Evolutionary conservation across 2,888 invertebrate species (phyloP).

Genomic region (Phengaris arion): DNA sequence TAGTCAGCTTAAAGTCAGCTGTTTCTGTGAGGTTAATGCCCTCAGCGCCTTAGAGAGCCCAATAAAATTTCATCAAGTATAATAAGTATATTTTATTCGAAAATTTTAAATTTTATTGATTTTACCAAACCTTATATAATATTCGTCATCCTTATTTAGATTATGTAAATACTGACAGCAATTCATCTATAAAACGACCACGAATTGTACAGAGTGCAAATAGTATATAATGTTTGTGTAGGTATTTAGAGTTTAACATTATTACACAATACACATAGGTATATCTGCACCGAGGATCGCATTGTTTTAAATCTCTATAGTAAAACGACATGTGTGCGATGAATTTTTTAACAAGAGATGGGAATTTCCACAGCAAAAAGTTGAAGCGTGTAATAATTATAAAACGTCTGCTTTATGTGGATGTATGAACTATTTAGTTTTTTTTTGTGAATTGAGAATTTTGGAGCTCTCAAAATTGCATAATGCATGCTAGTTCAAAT

Average conservation of each 20-base stretch:
- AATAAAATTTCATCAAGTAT: too few species aligned
- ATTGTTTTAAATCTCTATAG: conserved; percentile 35
- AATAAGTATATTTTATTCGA: too few species aligned
- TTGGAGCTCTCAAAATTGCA: not conserved
- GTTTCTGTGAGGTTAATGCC: too few species aligned
- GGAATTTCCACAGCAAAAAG: not conserved
- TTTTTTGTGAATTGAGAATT: not conserved
- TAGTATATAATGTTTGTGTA: not conserved
- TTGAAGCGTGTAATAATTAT: conserved; percentile 17
- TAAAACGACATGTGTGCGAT: conserved; percentile 34
- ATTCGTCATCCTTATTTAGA: too few species aligned
- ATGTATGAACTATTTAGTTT: not conserved
- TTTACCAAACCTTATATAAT: too few species aligned
- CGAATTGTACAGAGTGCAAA: conserved; percentile 7
- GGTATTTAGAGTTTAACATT: not conserved
- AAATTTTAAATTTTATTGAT: too few species aligned
- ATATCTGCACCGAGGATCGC: conserved; percentile 24
- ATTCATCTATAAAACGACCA: too few species aligned
- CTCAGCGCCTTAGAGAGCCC: too few species aligned
- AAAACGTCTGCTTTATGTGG: not conserved
- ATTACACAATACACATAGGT: not conserved
- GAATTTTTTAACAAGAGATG: conserved; percentile 28
- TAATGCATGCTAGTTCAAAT: too few species aligned
- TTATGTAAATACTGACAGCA: not conserved
- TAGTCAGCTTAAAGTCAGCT: too few species aligned